A percentile compares a stretch with the other conserved stretches of the same genome.
Evolutionary conservation across 2,888 invertebrate genomes (phyloP).

Genomic region (Eristalis tenax): DNA sequence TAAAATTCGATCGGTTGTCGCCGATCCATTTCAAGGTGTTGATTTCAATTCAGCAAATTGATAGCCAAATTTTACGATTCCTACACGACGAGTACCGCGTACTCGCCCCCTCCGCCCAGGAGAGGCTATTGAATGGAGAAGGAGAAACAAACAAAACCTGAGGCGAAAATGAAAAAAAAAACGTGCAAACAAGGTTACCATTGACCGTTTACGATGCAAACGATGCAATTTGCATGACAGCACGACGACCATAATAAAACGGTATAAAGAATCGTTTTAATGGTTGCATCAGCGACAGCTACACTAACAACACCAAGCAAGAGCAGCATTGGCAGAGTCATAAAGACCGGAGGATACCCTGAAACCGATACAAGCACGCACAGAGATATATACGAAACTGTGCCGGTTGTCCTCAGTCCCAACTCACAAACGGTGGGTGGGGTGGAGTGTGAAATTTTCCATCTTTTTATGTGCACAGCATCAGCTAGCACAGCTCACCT

Average conservation of each 20-base stretch:
- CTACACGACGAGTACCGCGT: not conserved
- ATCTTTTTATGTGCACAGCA: constrained; percentile 40
- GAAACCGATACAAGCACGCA: constrained; percentile 56
- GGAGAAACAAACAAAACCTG: not conserved
- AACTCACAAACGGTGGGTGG: not conserved
- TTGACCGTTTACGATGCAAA: constrained; percentile 69
- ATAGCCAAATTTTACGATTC: constrained; percentile 58
- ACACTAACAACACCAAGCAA: not conserved
- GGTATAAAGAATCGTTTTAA: constrained; percentile 69
- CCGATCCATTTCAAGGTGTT: constrained; percentile 57
- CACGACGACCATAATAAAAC: constrained; percentile 66
- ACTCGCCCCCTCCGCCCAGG: not conserved
- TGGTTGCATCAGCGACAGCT: constrained; percentile 50
- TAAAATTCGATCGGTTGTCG: constrained; percentile 41
- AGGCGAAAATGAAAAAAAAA: constrained; percentile 24
- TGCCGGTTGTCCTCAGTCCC: not conserved
- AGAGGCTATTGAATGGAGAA: not conserved
- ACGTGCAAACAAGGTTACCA: constrained; percentile 64
- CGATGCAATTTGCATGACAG: constrained; percentile 71
- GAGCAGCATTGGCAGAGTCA: constrained; percentile 50
- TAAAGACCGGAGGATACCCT: constrained; percentile 55
- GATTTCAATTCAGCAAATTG: constrained; percentile 65
- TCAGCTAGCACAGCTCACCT: constrained; percentile 35
- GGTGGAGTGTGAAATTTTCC: constrained; percentile 25
- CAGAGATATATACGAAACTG: constrained; percentile 25